These are phyloP conservation scores for Coelopa pilipes DNA, from an alignment of 2,888 invertebrate species.

Conservation along the genomic window DNA sequence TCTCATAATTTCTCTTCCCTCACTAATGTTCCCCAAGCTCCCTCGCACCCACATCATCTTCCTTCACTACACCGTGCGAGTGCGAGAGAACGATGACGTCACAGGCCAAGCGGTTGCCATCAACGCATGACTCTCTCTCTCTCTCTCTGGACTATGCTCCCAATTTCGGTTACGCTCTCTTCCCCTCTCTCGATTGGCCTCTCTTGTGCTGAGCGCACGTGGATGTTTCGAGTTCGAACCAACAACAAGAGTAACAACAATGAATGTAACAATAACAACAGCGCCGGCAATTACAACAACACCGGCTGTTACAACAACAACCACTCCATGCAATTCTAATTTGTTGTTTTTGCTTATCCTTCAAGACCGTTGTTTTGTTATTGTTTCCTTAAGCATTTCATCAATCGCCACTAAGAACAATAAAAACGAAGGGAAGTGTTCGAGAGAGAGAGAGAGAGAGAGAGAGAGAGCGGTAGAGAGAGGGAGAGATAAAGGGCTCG, in stretches of 20 bases:
- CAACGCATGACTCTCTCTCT: no score
- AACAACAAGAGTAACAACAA: not conserved
- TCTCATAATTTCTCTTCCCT: not conserved
- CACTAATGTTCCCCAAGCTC: not conserved
- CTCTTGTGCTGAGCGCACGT: constrained; percentile 13
- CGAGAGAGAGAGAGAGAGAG: no score
- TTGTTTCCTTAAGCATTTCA: not conserved
- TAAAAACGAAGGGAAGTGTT: no score
- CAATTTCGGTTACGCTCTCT: not conserved
- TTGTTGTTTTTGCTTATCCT: not conserved
- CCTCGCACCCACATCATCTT: not conserved
- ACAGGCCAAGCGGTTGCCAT: no score
- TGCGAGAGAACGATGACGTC: no score
- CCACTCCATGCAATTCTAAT: not conserved
- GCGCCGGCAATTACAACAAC: no score
- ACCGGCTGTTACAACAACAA: constrained; percentile 32
- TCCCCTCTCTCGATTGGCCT: not conserved
- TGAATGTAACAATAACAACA: no score
- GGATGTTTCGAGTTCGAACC: constrained; percentile 1
- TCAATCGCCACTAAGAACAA: not conserved
- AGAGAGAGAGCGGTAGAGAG: no score
- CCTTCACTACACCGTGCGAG: no score
- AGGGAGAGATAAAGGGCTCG: no score
- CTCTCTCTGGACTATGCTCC: no score
- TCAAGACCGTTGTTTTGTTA: not conserved